Base-by-base conservation (phyloP, 2,113 vertebrate species). In the Ovis canadensis region DNA sequence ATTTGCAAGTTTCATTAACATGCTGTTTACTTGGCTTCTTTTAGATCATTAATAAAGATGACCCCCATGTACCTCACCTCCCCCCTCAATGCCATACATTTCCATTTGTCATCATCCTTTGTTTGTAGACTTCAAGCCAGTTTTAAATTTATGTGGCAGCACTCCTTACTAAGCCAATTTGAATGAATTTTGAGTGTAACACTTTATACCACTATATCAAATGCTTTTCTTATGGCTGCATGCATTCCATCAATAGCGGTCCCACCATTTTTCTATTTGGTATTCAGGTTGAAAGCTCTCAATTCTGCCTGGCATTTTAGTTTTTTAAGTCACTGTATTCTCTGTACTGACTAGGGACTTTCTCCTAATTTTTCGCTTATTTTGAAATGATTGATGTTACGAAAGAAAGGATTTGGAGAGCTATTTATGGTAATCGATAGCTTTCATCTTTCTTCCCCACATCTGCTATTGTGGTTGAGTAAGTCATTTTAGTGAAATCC, bases 1-100 rank as follows among this genome's bases (percentile, higher is more conserved):
- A 98, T 98, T 98, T 98, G 96, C 97, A 96, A 97, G 97, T 98
- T 98, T 97, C 97, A 98, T 98, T 98, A 98, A 97, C 96, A 92
- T 96, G 96, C 97, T 97, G 90, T 98, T 98, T 98, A 97, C 96
- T 98, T 80, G 96, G 64, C 54, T 74, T 96, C 87, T 97, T 97
- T 97, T 94, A 96, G 96, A 97, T 96, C 97, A 97, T 98, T 98
- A 98, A 98, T 98, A 98, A 98, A 98, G 97, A 98, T 96, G 98
- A 98, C 98, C 98, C 93, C 84, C 3, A 1, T 96, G 83, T 60
- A 92, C 91, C 62, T 96, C 80, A 11, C 74, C 84, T 67, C 94
- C 93, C 71, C 71, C 97, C 52, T 14, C 52, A 89, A 90, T 80
- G 96, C 94, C 81, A 82, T 97, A 84, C 94, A 96, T 97, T 97